phyloP scores from a whole-genome alignment of 2,888 invertebrate genomes.

The Apodemia mormo region DNA sequence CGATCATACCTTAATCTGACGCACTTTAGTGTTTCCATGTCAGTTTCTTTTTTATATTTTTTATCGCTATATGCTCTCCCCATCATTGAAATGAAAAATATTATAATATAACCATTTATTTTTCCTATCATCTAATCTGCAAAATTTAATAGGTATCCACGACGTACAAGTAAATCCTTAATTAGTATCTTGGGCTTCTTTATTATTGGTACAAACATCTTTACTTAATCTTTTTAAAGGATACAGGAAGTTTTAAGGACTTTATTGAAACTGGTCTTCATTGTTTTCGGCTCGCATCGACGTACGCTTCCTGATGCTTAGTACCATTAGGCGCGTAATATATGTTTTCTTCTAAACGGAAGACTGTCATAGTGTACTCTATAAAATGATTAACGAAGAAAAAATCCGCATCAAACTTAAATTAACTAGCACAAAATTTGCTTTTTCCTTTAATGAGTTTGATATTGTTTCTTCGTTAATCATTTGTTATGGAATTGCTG shows the following conservation, averaged over 20 bases:
- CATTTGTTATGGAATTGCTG: slow-evolving; percentile 10
- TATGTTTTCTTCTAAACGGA: slow-evolving; percentile 75
- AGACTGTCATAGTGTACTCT: slow-evolving; percentile 57
- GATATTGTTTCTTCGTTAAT: slow-evolving; percentile 13
- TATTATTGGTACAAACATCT: slow-evolving; percentile 40
- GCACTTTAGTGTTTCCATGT: too few relatives aligned
- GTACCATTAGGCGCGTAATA: slow-evolving; percentile 81
- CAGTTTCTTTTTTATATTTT: too few relatives aligned
- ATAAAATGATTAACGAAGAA: slow-evolving; percentile 42
- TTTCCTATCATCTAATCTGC: too few relatives aligned
- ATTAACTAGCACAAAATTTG: background rate
- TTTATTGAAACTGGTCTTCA: slow-evolving; percentile 69
- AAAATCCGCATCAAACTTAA: slow-evolving; percentile 6
- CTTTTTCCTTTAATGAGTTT: too few relatives aligned
- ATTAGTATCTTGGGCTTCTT: too few relatives aligned
- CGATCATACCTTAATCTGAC: too few relatives aligned
- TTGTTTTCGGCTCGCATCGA: slow-evolving; percentile 76
- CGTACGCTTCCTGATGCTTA: slow-evolving; percentile 78
- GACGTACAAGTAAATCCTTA: too few relatives aligned
- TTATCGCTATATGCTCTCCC: too few relatives aligned
- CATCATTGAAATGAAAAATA: too few relatives aligned
- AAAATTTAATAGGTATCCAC: too few relatives aligned
- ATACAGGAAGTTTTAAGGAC: background rate
- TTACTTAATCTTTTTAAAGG: slow-evolving; percentile 23
- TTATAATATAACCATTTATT: too few relatives aligned